Evolutionary conservation across 2,113 vertebrate species (phyloP).

Genomic region (Tinamus guttatus): DNA sequence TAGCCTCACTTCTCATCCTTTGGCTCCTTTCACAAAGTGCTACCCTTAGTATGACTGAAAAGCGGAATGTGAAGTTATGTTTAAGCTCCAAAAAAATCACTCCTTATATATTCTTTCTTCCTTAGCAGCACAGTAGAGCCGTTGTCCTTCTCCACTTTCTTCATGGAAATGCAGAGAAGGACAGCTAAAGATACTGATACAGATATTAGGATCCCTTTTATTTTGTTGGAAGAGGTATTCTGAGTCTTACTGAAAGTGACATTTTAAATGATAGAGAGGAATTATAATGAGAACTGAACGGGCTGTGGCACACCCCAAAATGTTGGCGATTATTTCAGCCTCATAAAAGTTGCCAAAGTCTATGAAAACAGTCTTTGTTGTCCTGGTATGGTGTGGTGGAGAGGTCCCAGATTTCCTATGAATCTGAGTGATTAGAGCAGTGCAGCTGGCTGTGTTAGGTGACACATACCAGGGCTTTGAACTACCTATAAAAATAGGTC

Average conservation of each 20-base stretch:
- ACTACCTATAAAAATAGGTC: slow-evolving; percentile 41
- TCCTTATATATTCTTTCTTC: not conserved
- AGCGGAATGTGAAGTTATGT: not conserved
- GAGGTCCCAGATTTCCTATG: slow-evolving; percentile 65
- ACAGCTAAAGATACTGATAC: not conserved
- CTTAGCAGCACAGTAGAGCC: not conserved
- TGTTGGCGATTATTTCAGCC: slow-evolving; percentile 60
- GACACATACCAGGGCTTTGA: slow-evolving; percentile 74
- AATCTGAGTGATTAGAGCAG: slow-evolving; percentile 22
- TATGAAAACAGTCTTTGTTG: slow-evolving; percentile 71
- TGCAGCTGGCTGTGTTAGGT: slow-evolving; percentile 65
- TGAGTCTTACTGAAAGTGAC: not conserved
- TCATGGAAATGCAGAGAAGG: not conserved
- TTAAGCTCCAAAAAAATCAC: not conserved
- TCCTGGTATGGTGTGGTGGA: slow-evolving; percentile 46
- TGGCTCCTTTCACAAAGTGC: not conserved
- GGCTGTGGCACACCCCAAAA: slow-evolving; percentile 39
- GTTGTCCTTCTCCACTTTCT: not conserved
- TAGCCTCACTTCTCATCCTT: not conserved
- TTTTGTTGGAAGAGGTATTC: not conserved
- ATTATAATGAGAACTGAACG: slow-evolving; percentile 65
- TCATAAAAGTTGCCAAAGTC: slow-evolving; percentile 64
- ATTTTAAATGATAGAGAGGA: slow-evolving; percentile 48
- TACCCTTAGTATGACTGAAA: not conserved
- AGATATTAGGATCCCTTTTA: not conserved